Base-by-base conservation (phyloP, 2,113 vertebrate species). In the Polyodon spathula region DNA sequence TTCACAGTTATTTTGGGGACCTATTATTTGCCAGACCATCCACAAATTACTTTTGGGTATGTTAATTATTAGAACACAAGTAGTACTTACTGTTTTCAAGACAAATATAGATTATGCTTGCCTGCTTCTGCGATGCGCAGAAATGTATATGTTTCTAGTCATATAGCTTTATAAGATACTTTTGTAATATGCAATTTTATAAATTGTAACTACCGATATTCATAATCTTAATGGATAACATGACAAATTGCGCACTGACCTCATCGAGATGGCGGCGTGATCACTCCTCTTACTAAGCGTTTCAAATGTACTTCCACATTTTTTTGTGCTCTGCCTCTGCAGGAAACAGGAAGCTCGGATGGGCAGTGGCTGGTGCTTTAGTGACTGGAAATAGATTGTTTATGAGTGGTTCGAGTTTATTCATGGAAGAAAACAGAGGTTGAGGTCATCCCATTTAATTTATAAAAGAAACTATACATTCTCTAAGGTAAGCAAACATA, bases 121-220 rank as follows among this genome's bases (percentile, higher is more conserved):
- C 27, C 27, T 27, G 27, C 27, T 27, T 27, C 27, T 2, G 27
- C 27, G 27, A 27, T 27, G 27, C 3, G 27, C 27, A 27, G 3
- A 1, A 27, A 27, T 27, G 27, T 27, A 27, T 3, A 27, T 3
- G 27, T 27, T 27, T 27, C 27, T 27, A 27, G 27, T 27, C 27
- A 27, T 3, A 27, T 27, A 27, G 27, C 27, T 4, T 54, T 6
- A 17, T 14, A 74, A 72, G 16, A 88, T 88, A 27, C 27, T 2
- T 27, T 27, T 27, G 27, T 27, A 27, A 27, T 27, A 27, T 27
- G 27, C 3, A 27, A 14, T 50, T 14, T n/a, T 2, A 50, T n/a
- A 12, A n/a, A n/a, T 50, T 14, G 1, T 14, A 11, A 11, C 14
- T 50, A n/a, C 14, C 15, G 11, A 44, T 44, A 44, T 44, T 9